Evolutionary conservation across 2,113 vertebrate species (phyloP).

Genomic region (Erinaceus europaeus): DNA sequence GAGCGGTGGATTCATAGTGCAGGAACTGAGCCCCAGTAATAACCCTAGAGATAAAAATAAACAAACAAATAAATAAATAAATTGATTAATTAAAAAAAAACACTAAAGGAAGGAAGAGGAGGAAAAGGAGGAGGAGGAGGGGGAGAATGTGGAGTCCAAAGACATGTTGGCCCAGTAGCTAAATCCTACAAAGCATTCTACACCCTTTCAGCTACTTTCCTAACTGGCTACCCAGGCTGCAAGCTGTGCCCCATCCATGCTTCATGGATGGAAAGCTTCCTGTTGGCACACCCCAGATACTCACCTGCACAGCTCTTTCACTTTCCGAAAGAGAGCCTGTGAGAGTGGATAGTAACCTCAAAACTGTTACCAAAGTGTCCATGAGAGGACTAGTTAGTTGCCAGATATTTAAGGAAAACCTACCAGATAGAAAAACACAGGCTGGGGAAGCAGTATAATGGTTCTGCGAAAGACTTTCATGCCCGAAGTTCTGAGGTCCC

Average conservation of each 20-base stretch:
- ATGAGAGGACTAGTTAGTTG: neutral
- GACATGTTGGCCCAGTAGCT: neutral
- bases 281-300: neutral
- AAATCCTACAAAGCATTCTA: neutral
- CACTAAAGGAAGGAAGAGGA: too few species aligned
- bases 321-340: neutral
- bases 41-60: too few species aligned
- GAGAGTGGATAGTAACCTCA: neutral
- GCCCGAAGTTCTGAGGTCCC: too few species aligned
- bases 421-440: too few species aligned
- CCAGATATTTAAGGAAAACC: neutral
- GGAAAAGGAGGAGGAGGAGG: too few species aligned
- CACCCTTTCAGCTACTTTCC: neutral
- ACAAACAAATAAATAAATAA: too few species aligned
- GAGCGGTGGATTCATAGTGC: too few species aligned
- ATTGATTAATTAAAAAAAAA: too few species aligned
- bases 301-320: neutral
- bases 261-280: neutral
- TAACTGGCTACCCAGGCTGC: neutral
- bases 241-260: neutral
- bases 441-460: too few species aligned
- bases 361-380: neutral
- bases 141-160: too few species aligned
- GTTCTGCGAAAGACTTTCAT: too few species aligned
- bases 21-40: too few species aligned